Percentiles rank a stretch among this genome's conserved stretches.
Conservation (phyloP, 2,113 vertebrate genomes). For the Lepus timidus region DNA sequence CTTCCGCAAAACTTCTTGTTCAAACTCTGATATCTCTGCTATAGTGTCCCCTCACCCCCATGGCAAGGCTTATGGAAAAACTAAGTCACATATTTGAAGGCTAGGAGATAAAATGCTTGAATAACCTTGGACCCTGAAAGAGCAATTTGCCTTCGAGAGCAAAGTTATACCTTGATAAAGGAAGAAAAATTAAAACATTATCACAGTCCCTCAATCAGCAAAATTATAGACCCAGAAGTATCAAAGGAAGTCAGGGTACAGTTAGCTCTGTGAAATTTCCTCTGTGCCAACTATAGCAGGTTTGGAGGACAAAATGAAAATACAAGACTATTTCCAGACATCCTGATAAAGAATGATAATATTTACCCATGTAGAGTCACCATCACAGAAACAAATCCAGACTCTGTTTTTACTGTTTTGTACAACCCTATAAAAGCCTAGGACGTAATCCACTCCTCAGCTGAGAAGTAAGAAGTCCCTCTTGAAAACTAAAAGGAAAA, state of each 20-base stretch:
- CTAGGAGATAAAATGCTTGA: not conserved
- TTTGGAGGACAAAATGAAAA: conserved; percentile 4
- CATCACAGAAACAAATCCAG: conserved; percentile 14
- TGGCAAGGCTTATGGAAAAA: conserved; percentile 1
- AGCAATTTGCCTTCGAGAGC: not conserved
- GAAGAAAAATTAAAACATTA: not conserved
- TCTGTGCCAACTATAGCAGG: not conserved
- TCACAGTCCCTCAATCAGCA: not conserved
- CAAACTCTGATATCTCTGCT: conserved; percentile 5
- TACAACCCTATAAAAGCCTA: not conserved
- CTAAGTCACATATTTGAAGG: conserved; percentile 6
- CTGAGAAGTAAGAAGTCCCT: not conserved
- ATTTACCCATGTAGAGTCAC: conserved; percentile 37
- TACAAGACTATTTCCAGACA: not conserved
- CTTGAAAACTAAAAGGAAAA: conserved; percentile 22
- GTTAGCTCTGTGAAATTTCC: not conserved
- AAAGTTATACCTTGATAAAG: not conserved
- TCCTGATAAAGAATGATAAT: not conserved
- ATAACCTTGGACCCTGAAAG: not conserved
- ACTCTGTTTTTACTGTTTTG: not conserved
- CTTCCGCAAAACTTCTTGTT: not conserved
- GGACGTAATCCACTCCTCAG: not conserved
- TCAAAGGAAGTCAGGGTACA: not conserved
- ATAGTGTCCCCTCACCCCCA: not conserved
- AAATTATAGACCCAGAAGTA: not conserved